Base-by-base conservation (phyloP, 2,888 invertebrate genomes). In the Tiliacea aurago region DNA sequence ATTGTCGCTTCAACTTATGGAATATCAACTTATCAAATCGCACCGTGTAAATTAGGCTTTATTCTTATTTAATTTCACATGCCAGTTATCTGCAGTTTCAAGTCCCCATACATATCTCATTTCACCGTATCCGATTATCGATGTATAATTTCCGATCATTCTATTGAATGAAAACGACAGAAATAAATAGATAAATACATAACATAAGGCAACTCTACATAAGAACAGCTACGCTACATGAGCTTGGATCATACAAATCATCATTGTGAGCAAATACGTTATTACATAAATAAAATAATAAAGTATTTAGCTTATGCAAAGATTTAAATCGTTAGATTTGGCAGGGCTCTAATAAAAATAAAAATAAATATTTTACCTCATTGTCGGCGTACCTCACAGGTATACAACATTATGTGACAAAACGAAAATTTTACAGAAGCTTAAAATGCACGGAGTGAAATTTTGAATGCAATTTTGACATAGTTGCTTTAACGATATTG, bases 11-110 rank as follows among this genome's bases (percentile, higher is more conserved):
- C 18, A 55, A 18, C 28, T 28, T 28, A 55, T 55, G 7, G 33
- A 28, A 28, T 56, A 33, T 33, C 10, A 55, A 1, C 9, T 15
- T 4, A 55, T 18, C 18, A 55, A 7, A 56, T 18, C 9, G 15
- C 18, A 28, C 18, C 33, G 0, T 33, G 18, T 56, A 56, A 10
- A 33, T 18, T 33, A 33, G 33, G 18, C 9, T 55, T 56, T 18
- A 37, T 43, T 59, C 41, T 72, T 56, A 62, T 53, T 37, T 68
- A 59, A 47, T 65, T 81, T 84, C 79, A 85, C 83, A 84, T 45
- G 20, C 76, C 85, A 62, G 20, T 37, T 55, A 58, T 76, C 80
- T 33, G 43, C 71, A 70, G 33, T 33, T 70, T 7, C 41, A n/a
- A 43, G 70, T n/a, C 15, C 20, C 33, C n/a, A 0, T 33, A 18